Evolutionary conservation across 2,113 vertebrate genomes (phyloP), one percentile per base, ranked within the genome.

Genomic region (Dryoscopus gambensis): DNA sequence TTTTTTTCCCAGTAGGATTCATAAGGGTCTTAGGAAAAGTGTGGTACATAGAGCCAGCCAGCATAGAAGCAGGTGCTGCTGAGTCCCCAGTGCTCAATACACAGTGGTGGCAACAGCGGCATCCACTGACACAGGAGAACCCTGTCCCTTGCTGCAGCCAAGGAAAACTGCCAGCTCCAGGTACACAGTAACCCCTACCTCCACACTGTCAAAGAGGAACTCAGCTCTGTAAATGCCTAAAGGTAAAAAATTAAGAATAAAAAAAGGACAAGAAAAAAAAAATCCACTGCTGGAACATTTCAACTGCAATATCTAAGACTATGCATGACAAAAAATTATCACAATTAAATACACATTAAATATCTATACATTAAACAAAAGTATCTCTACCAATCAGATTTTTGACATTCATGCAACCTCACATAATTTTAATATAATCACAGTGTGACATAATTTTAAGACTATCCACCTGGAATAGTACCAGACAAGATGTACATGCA

Each of bases 41-140:
- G 0, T 53, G 39, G 9, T 40, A 21, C 47, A 52, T 84, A 71
- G 47, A 71, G 20, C 23, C 68, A 87, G 35, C 13, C 73, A 60
- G 22, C 1, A 6, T 0, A 55, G 62, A 69, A 35, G 23, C 0
- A 5, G 30, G 15, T 62, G 13, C 7, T 65, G 35, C 42, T 31
- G 30, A 57, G 40, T 30, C 25, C n/a, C 33, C 33, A 60, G 33
- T 13, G 35, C 25, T 70, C 40, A 40, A 3, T 3, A 42, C 37
- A 13, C 2, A 3, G 10, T 5, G 2, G 11, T 40, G 42, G 23
- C 5, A 4, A 20, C 4, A 63, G 44, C n/a, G 68, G 59, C 0
- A 0, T 9, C 42, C 27, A 4, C 0, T 2, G 33, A 65, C 1
- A 0, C 23, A 37, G 23, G 8, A 12, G 8, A 88, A 27, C 5